Evolutionary conservation across 2,797 vertebrate genomes (phyloP).

Genomic region (Pseudochirops corinnae): DNA sequence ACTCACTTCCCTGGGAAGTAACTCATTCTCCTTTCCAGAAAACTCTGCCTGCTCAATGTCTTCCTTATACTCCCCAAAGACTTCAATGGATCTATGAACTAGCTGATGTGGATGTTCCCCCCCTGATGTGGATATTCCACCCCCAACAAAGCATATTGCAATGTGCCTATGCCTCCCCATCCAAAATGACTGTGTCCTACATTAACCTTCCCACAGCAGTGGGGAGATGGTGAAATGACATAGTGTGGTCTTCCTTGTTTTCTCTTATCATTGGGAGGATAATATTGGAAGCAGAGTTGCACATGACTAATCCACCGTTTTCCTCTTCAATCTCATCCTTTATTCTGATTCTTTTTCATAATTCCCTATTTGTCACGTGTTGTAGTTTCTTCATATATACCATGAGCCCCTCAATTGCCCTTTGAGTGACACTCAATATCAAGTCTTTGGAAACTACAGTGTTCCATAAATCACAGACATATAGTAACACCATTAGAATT

Average conservation of each 20-base stretch:
- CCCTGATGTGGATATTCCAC: no score
- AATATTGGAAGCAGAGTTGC: not conserved
- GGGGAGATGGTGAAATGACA: not conserved
- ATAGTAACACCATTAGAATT: not conserved
- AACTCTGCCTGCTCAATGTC: not conserved
- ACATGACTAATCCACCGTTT: not conserved
- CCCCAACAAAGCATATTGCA: not conserved
- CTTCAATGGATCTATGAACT: not conserved
- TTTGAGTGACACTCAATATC: not conserved
- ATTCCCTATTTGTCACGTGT: not conserved
- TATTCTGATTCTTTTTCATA: not conserved
- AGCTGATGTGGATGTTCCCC: not conserved
- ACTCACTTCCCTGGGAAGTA: not conserved
- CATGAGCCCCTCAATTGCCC: not conserved
- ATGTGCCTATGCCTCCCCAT: not conserved
- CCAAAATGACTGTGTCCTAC: not conserved
- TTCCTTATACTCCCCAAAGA: not conserved
- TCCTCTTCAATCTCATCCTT: not conserved
- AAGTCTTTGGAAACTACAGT: not conserved
- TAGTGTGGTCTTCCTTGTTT: not conserved
- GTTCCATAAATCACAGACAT: not conserved
- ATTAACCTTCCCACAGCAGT: not conserved
- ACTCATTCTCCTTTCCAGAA: not conserved
- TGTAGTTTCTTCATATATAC: not conserved
- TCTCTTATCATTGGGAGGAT: not conserved